These are phyloP conservation scores for Sylvia atricapilla DNA, from an alignment of 2,113 vertebrate species.

Conservation along the genomic window DNA sequence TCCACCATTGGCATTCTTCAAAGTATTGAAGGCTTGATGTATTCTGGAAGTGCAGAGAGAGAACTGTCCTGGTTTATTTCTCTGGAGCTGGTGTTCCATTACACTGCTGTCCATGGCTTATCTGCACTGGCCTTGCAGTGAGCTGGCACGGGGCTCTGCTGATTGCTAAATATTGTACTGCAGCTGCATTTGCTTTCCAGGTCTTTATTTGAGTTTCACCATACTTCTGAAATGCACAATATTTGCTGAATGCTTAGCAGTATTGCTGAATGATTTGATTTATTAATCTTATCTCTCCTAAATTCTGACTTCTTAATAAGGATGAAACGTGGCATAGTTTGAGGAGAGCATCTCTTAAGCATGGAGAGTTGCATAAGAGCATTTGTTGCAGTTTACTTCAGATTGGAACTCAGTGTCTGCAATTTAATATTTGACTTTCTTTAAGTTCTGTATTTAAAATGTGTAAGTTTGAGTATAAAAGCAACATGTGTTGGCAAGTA, in stretches of 20 bases:
- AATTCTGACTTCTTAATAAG: background rate
- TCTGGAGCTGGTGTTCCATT: background rate
- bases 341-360: background rate
- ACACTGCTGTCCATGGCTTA: background rate
- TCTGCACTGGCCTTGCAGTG: background rate
- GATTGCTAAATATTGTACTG: background rate
- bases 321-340: background rate
- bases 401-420: background rate
- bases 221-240: background rate
- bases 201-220: slow-evolving; percentile 1
- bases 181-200: background rate
- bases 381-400: background rate
- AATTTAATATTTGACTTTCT: background rate
- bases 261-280: background rate
- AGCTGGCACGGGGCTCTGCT: background rate
- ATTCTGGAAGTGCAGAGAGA: background rate
- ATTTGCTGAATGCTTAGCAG: background rate
- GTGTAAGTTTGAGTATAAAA: background rate
- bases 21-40: background rate
- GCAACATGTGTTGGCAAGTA: background rate
- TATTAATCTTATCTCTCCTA: background rate
- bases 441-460: background rate
- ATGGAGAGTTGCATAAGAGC: background rate
- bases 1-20: background rate
- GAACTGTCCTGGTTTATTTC: background rate